Evolutionary conservation across 2,888 invertebrate species (phyloP).

Genomic region (Sinotaia quadrata): DNA sequence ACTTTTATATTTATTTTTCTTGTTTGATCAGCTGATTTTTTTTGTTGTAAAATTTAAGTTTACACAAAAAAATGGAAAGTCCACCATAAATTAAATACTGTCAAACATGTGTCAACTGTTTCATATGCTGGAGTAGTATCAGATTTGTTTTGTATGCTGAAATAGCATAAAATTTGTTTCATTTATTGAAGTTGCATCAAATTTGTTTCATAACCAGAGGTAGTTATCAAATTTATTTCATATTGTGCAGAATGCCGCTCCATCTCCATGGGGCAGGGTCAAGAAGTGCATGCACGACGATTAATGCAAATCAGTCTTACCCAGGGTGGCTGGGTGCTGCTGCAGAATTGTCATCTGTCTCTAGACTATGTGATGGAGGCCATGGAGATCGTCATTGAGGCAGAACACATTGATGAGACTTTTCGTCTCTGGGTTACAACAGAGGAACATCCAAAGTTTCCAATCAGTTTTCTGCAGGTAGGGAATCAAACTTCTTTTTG

Average conservation of each 20-base stretch:
- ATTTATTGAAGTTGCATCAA: no score
- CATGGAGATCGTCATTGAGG: constrained; percentile 67
- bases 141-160: no score
- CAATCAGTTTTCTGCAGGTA: constrained; percentile 72
- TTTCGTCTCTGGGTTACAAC: constrained; percentile 73
- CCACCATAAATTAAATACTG: no score
- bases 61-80: no score
- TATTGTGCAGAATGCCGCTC: constrained; percentile 58
- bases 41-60: no score
- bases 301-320: constrained; percentile 60
- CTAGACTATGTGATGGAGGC: constrained; percentile 74
- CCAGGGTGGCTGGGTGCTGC: constrained; percentile 70
- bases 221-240: neutral
- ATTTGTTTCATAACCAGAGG: no score
- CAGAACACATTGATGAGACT: constrained; percentile 67
- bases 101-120: no score
- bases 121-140: no score
- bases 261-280: constrained; percentile 73
- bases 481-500: neutral
- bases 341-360: constrained; percentile 72
- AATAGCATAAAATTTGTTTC: no score
- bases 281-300: constrained; percentile 71
- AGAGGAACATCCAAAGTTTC: constrained; percentile 71
- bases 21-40: no score
- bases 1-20: no score